Base-by-base conservation (phyloP, 2,113 vertebrate genomes). In the Xiphophorus maculatus region DNA sequence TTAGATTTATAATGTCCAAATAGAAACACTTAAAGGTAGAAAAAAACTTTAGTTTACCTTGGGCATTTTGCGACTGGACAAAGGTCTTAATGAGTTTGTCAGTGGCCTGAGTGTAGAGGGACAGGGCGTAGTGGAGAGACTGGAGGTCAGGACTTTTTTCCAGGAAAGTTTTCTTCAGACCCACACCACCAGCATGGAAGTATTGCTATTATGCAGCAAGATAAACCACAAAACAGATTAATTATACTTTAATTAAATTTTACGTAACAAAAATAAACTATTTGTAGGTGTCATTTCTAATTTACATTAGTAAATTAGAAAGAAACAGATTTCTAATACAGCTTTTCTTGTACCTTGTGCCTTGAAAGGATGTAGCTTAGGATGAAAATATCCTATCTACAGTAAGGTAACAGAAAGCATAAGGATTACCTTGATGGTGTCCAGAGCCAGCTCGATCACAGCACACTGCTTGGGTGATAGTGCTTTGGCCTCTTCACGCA, bases 81-180 rank as follows among this genome's bases (percentile, higher is more conserved):
- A 99, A 99, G 37, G 97, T 99, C 93, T 96, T 97, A 92, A 99
- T 97, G 82, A 99, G 98, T 85, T 98, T 96, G 91, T 99, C 97
- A 0, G 98, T 99, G 84, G 97, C 97, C 91, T 99, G 98, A 0
- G 97, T 99, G 94, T 99, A 99, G 70, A 99, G 97, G 29, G 98
- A 99, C 80, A 99, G 92, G 66, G 98, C 97, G 0, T 99, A 99
- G 83, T 98, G 97, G 69, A 99, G 94, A 0, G 98, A 99, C 90
- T 93, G 96, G 69, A 99, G 94, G 87, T 98, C 97, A 0, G 97
- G 97, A 81, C 97, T 99, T 89, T 99, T 99, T 93, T 99, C 98
- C 91, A 99, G 89, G 92, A 99, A 99, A 0, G 97, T 98, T 82
- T 99, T 99, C 91, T 99, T 99, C 79, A 99, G 95, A 65, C 98